Base-by-base conservation (phyloP, 2,888 invertebrate genomes). In the Polietes domitor region DNA sequence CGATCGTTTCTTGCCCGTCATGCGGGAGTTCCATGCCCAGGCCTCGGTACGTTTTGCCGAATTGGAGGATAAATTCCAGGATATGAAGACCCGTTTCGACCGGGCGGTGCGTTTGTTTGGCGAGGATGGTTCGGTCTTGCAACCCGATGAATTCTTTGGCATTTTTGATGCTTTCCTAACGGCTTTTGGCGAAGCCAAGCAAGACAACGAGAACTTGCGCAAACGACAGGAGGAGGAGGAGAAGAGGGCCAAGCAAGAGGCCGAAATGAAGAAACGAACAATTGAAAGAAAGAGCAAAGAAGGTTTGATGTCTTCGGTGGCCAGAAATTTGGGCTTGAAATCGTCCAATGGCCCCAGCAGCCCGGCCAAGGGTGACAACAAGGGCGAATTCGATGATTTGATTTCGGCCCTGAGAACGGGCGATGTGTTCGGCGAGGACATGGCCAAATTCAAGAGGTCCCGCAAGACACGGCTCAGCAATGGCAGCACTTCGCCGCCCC, bases 371-470 rank as follows among this genome's bases (percentile, higher is more conserved):
- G 87, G 88, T 32, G 88, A 87, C 55, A 91, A 91, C 75, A 95
- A 97, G 89, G 98, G 98, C 9, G 98, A 98, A 92, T 98, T 98
- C 92, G 98, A 98, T 90, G 98, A 98, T 92, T 94, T 98, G 87
- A 98, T 98, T 90, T 98, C 98, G 0, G 98, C 98, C 0, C 92
- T 98, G 73, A 93, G 98, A 82, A 98, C 98, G 0, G 98, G 98
- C 0, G 98, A 98, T 89, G 98, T 98, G 0, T 98, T 98, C 89
- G 98, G 98, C 0, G 98, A 98, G 90, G 98, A 98, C 90, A 97
- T 98, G 89, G 98, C 98, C 76, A 98, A 98, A 92, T 97, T 98
- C 89, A 96, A 96, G 88, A 93, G 96, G 77, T 96, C 96, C 63
- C 94, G 96, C 86, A 95, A 96, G 88, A 94, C 95, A 43, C 93